Percentiles rank a stretch among this genome's conserved stretches.
phyloP scores from a whole-genome alignment of 2,888 invertebrate genomes.

The Aporophyla lueneburgensis region DNA sequence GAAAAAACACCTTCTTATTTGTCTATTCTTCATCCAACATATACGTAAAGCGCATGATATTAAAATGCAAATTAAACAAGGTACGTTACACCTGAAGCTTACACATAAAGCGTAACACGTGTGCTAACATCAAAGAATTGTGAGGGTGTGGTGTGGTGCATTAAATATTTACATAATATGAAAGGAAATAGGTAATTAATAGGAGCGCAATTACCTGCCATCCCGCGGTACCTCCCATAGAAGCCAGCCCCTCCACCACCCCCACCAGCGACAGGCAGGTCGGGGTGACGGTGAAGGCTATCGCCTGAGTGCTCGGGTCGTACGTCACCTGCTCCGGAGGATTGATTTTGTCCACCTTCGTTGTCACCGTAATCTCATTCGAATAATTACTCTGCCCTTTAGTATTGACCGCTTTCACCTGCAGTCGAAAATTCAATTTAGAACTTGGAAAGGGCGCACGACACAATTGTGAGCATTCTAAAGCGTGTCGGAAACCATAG shows the following conservation, averaged over 20 bases:
- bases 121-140: slow-evolving; percentile 34
- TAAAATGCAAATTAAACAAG: slow-evolving; percentile 39
- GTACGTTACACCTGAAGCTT: slow-evolving; percentile 35
- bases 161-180: slow-evolving; percentile 16
- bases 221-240: slow-evolving; percentile 74
- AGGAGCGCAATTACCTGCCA: slow-evolving; percentile 82
- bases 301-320: slow-evolving; percentile 94
- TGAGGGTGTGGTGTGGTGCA: slow-evolving; percentile 36
- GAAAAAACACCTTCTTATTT: not conserved
- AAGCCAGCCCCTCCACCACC: slow-evolving; percentile 93
- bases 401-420: slow-evolving; percentile 96
- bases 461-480: slow-evolving; percentile 65
- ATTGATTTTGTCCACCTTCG: slow-evolving; percentile 96
- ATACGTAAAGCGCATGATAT: slow-evolving; percentile 11
- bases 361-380: slow-evolving; percentile 95
- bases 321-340: slow-evolving; percentile 95
- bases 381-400: slow-evolving; percentile 97
- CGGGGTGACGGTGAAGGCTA: slow-evolving; percentile 95
- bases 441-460: slow-evolving; percentile 36
- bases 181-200: not conserved
- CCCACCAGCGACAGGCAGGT: slow-evolving; percentile 95
- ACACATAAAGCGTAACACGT: slow-evolving; percentile 43
- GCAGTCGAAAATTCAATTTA: slow-evolving; percentile 64
- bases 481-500: slow-evolving; percentile 76
- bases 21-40: not conserved